Evolutionary conservation across 2,797 vertebrate genomes (phyloP).

Genomic region (Cynopterus sphinx): DNA sequence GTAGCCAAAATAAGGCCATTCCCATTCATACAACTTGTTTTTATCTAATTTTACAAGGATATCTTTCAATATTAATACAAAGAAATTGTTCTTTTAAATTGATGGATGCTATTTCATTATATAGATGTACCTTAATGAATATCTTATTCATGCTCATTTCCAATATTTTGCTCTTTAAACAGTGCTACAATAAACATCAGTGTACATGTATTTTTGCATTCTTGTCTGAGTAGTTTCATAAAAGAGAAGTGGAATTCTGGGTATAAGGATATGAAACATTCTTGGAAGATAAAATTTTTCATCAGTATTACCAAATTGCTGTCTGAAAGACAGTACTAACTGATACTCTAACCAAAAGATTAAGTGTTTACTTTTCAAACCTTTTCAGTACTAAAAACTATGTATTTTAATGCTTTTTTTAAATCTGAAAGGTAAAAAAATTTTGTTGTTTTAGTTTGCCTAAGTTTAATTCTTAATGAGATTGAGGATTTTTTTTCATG

Average conservation of each 20-base stretch:
- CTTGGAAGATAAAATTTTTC: conserved; percentile 4
- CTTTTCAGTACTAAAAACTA: background rate
- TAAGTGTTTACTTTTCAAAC: background rate
- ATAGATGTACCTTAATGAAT: conserved; percentile 17
- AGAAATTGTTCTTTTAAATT: background rate
- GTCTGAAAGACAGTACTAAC: background rate
- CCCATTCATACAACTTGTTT: background rate
- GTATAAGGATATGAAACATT: conserved; percentile 1
- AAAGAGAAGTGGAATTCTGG: background rate
- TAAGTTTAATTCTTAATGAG: background rate
- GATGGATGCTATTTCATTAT: background rate
- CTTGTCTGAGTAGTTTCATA: conserved; percentile 23
- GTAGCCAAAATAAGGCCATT: background rate
- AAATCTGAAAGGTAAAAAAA: background rate
- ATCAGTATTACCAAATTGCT: background rate
- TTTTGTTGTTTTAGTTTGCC: background rate
- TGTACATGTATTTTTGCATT: background rate
- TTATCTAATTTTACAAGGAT: conserved; percentile 15
- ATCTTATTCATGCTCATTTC: background rate
- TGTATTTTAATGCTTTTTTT: background rate
- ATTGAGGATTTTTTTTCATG: background rate
- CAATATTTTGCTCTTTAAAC: conserved; percentile 14
- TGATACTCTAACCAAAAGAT: background rate
- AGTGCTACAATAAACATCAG: background rate
- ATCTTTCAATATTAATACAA: background rate